A percentile compares a stretch with the other conserved stretches of the same genome.
These are phyloP conservation scores for Drosophila quadrilineata DNA, from an alignment of 1,140 invertebrate genomes.

Conservation along the genomic window DNA sequence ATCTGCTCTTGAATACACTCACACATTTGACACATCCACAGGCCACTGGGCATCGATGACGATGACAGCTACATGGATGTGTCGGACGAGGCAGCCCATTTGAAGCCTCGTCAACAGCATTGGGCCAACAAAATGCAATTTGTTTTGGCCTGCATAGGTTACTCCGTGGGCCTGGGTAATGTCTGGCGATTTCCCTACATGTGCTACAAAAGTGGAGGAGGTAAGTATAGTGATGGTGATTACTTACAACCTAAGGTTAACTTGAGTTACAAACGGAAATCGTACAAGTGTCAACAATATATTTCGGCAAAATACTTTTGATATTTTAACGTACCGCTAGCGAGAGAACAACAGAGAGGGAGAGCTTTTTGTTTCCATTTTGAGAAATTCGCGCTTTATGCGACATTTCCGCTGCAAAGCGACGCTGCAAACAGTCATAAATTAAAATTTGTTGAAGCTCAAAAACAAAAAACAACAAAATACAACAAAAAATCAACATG, in stretches of 20 bases:
- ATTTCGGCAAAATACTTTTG: too few relatives aligned
- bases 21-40: conserved; percentile 63
- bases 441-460: conserved; percentile 75
- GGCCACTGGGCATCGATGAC: conserved; percentile 86
- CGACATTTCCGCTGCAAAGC: conserved; percentile 72
- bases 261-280: conserved; percentile 28
- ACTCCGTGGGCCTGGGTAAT: conserved; percentile 95
- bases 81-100: conserved; percentile 85
- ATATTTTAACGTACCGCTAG: too few relatives aligned
- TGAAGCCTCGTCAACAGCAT: conserved; percentile 88
- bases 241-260: background rate
- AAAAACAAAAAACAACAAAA: conserved; percentile 23
- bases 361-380: conserved; percentile 52
- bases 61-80: conserved; percentile 86
- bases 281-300: too few relatives aligned
- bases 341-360: background rate
- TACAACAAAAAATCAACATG: too few relatives aligned
- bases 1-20: background rate
- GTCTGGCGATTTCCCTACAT: conserved; percentile 95
- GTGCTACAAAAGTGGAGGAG: conserved; percentile 92
- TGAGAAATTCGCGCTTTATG: conserved; percentile 64
- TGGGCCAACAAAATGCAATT: conserved; percentile 96
- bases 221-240: conserved; percentile 81
- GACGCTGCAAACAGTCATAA: conserved; percentile 66
- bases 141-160: conserved; percentile 93